Conservation (phyloP, 2,797 vertebrate genomes). For the Crax fasciolata region DNA sequence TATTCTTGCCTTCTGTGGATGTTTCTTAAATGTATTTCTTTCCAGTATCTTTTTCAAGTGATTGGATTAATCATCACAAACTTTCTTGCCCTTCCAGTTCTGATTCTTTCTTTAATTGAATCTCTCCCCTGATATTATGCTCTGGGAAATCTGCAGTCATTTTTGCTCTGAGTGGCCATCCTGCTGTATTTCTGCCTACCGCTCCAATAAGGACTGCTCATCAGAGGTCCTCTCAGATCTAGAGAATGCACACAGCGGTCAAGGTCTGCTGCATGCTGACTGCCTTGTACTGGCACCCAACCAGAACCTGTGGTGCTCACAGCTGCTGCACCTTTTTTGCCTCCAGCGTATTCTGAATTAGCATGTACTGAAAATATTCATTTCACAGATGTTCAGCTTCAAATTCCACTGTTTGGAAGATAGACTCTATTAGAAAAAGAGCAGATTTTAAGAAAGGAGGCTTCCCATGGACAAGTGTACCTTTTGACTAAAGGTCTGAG, state of each 20-base stretch:
- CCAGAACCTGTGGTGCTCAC: conserved; percentile 69
- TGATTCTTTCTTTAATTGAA: neutral
- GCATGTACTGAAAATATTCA: conserved; percentile 59
- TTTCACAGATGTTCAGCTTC: conserved; percentile 74
- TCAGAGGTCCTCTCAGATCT: neutral
- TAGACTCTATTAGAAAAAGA: neutral
- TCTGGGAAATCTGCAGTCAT: neutral
- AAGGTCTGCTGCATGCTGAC: conserved; percentile 14
- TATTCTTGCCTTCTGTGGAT: neutral
- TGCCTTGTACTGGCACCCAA: conserved; percentile 58
- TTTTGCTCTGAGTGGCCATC: neutral
- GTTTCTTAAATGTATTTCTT: neutral
- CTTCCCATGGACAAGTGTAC: neutral
- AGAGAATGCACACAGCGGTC: neutral
- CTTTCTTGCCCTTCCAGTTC: neutral
- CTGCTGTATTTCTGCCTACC: neutral
- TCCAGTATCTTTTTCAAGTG: neutral
- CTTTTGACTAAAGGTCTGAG: neutral
- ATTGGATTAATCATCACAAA: neutral
- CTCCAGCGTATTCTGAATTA: conserved; percentile 69
- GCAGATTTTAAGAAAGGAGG: neutral
- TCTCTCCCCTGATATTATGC: neutral
- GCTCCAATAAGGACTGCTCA: neutral
- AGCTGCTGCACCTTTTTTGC: conserved; percentile 76
- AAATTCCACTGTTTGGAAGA: conserved; percentile 45